These are phyloP conservation scores for Meghimatium bilineatum DNA, from an alignment of 2,888 invertebrate genomes.

Conservation along the genomic window DNA sequence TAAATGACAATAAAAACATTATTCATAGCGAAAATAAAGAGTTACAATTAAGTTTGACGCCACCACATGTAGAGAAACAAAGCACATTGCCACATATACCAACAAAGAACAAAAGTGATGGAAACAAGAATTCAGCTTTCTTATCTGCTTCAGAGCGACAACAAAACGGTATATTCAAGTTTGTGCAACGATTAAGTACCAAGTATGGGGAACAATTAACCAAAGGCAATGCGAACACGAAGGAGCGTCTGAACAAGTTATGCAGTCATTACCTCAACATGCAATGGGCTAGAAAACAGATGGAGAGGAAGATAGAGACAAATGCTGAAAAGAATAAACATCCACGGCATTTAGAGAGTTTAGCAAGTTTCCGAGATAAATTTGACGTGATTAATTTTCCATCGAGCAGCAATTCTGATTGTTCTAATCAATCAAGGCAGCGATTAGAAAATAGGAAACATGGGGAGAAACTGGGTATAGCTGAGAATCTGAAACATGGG, in stretches of 20 bases:
- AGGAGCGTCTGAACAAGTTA: conserved; percentile 6
- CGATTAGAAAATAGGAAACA: too few species aligned
- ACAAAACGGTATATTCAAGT: conserved; percentile 8
- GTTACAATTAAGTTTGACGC: too few species aligned
- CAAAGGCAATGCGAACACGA: neutral
- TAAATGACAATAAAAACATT: neutral
- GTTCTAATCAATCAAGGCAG: too few species aligned
- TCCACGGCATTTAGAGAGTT: neutral
- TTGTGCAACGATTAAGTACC: conserved; percentile 15
- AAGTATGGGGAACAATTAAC: conserved; percentile 14
- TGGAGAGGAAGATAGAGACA: neutral
- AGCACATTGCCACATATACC: conserved; percentile 1
- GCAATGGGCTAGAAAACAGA: neutral
- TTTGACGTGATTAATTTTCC: neutral
- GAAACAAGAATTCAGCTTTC: neutral
- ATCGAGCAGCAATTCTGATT: neutral
- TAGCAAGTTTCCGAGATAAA: neutral
- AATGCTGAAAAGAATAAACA: neutral
- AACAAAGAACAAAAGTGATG: neutral
- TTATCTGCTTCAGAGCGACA: neutral
- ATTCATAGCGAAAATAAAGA: neutral
- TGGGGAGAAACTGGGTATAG: too few species aligned
- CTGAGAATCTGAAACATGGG: too few species aligned
- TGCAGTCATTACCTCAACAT: conserved; percentile 13
- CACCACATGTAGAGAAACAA: neutral